phyloP scores from a whole-genome alignment of 2,797 vertebrate genomes.

The Lophura swinhoii region DNA sequence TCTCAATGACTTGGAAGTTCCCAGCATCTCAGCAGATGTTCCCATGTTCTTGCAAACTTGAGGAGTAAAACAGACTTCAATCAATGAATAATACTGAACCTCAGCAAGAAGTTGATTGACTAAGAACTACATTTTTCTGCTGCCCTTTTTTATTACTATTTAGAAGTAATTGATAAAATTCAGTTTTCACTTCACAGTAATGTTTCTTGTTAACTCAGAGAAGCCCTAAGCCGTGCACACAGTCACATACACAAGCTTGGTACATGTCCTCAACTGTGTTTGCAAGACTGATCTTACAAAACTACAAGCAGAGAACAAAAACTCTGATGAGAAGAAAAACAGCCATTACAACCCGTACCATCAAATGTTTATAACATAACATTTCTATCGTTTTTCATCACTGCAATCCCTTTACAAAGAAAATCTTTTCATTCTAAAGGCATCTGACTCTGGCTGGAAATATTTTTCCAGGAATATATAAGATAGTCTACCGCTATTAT shows the following conservation, averaged over 20 bases:
- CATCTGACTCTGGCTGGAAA: not conserved
- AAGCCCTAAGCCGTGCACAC: not conserved
- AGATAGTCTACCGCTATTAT: not conserved
- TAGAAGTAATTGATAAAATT: not conserved
- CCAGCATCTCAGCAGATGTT: not conserved
- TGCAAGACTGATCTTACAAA: not conserved
- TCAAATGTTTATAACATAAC: not conserved
- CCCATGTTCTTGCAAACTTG: not conserved
- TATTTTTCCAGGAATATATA: not conserved
- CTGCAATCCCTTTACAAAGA: not conserved
- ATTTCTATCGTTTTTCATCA: not conserved
- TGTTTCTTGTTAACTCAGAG: not conserved
- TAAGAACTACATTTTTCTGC: not conserved
- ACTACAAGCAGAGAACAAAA: not conserved
- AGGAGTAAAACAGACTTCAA: not conserved
- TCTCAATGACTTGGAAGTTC: not conserved
- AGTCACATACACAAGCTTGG: not conserved
- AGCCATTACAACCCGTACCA: not conserved
- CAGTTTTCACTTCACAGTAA: not conserved
- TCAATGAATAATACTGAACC: not conserved
- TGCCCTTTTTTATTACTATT: not conserved
- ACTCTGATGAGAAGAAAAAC: not conserved
- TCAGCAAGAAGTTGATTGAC: not conserved
- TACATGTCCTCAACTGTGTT: not conserved
- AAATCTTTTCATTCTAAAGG: not conserved